Evolutionary conservation across 2,797 vertebrate genomes (phyloP).

Genomic region (Knipowitschia caucasica): DNA sequence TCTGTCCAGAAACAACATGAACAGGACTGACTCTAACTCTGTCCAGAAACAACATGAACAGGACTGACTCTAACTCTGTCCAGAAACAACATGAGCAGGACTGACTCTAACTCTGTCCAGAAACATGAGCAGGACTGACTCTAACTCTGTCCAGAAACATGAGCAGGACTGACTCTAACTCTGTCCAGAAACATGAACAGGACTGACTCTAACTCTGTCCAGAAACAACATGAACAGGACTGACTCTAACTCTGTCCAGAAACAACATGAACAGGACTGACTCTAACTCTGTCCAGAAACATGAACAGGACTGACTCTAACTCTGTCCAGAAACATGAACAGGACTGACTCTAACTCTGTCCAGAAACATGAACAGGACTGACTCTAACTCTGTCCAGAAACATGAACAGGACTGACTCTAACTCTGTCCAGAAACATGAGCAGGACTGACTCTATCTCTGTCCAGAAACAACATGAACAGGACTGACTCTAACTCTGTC

Average conservation of each 20-base stretch:
- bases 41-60: too few relatives aligned
- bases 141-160: slow-evolving; percentile 82
- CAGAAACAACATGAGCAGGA: too few relatives aligned
- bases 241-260: background rate
- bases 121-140: slow-evolving; percentile 87
- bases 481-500: background rate
- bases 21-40: background rate
- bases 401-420: slow-evolving; percentile 79
- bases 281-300: slow-evolving; percentile 77
- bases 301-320: slow-evolving; percentile 73
- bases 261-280: too few relatives aligned
- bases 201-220: background rate
- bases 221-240: too few relatives aligned
- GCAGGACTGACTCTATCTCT: slow-evolving; percentile 71
- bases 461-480: too few relatives aligned
- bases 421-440: slow-evolving; percentile 85
- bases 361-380: slow-evolving; percentile 91
- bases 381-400: slow-evolving; percentile 70
- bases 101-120: slow-evolving; percentile 59
- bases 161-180: slow-evolving; percentile 77
- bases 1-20: too few relatives aligned
- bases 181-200: slow-evolving; percentile 92
- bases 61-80: background rate
- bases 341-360: background rate
- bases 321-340: slow-evolving; percentile 89